phyloP scores from a whole-genome alignment of 2,888 invertebrate genomes.

The Cosmopolites sordidus region DNA sequence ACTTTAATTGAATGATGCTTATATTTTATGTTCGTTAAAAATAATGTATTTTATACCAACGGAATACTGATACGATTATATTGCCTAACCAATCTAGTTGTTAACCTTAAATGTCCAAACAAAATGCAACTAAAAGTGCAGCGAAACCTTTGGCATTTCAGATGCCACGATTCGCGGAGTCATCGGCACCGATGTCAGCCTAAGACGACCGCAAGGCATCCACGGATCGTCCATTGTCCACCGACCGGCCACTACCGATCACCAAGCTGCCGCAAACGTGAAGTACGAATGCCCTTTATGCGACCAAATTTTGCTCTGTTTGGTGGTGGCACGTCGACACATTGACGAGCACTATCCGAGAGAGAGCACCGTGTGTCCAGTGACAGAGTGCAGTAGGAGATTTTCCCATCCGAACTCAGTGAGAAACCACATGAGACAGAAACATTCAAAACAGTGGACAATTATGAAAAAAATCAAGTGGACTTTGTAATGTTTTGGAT shows the following conservation, averaged over 20 bases:
- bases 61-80: too few species aligned
- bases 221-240: background rate
- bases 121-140: constrained; percentile 41
- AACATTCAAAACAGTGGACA: constrained; percentile 78
- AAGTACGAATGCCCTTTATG: constrained; percentile 70
- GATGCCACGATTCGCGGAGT: constrained; percentile 48
- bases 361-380: constrained; percentile 78
- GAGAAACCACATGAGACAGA: constrained; percentile 81
- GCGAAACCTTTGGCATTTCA: constrained; percentile 56
- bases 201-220: background rate
- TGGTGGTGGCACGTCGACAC: constrained; percentile 61
- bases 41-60: too few species aligned
- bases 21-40: too few species aligned
- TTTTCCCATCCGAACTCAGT: constrained; percentile 84
- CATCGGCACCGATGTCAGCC: background rate
- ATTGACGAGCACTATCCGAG: constrained; percentile 80
- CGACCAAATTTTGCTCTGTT: constrained; percentile 55
- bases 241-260: background rate
- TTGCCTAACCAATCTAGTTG: background rate
- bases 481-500: constrained; percentile 49
- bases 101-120: constrained; percentile 12
- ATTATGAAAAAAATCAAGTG: constrained; percentile 77
- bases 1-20: too few species aligned
- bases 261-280: constrained; percentile 30
- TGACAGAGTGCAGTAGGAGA: constrained; percentile 66